phyloP scores from a whole-genome alignment of 2,888 invertebrate genomes.

The Zygogramma bicolorata region DNA sequence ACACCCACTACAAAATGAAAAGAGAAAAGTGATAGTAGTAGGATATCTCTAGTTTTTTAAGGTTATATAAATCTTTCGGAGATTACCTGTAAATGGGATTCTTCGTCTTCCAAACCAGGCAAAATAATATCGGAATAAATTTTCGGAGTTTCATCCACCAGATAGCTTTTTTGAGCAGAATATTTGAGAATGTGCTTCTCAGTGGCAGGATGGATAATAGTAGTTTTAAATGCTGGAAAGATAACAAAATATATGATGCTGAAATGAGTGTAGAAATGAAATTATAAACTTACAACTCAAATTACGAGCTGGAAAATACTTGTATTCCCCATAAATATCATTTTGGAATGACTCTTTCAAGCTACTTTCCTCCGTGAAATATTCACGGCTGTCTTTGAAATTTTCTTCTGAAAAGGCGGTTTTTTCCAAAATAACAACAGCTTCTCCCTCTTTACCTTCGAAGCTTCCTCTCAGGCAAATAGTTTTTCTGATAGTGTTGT shows the following conservation, averaged over 20 bases:
- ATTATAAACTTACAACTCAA: slow-evolving; percentile 75
- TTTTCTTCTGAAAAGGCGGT: slow-evolving; percentile 80
- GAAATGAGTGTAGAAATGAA: too few relatives aligned
- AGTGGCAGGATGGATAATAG: slow-evolving; percentile 93
- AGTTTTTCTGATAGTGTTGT: slow-evolving; percentile 79
- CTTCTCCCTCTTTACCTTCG: slow-evolving; percentile 72
- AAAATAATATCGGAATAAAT: slow-evolving; percentile 84
- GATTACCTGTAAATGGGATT: slow-evolving; percentile 83
- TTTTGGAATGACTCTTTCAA: slow-evolving; percentile 79
- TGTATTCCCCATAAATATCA: slow-evolving; percentile 88
- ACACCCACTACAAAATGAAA: slow-evolving; percentile 95
- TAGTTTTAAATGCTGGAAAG: slow-evolving; percentile 86
- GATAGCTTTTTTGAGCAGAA: slow-evolving; percentile 76
- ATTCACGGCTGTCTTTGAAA: slow-evolving; percentile 68
- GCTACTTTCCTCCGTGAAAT: slow-evolving; percentile 73
- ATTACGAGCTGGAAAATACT: slow-evolving; percentile 71
- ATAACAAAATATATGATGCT: too few relatives aligned
- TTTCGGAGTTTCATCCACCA: slow-evolving; percentile 87
- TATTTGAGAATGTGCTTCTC: slow-evolving; percentile 93
- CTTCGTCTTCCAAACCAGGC: slow-evolving; percentile 79
- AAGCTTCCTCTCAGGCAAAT: slow-evolving; percentile 80
- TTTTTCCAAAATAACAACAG: slow-evolving; percentile 85
- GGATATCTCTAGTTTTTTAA: too few relatives aligned
- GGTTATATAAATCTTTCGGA: too few relatives aligned
- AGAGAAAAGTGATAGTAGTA: too few relatives aligned